Evolutionary conservation across 2,113 vertebrate genomes (phyloP).

Genomic region (Corythornis madagascariensis): DNA sequence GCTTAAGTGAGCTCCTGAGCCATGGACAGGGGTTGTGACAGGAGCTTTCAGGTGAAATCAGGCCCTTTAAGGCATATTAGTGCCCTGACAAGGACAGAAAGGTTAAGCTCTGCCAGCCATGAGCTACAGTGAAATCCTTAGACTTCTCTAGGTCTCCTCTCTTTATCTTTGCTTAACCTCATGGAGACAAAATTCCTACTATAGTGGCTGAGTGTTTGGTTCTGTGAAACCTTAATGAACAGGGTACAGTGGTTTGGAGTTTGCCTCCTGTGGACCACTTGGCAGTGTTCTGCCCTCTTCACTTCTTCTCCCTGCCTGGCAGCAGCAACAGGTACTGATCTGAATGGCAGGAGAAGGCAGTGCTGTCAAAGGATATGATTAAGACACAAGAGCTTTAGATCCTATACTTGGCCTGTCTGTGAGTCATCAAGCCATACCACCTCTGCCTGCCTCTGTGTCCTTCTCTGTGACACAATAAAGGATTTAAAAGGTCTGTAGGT

Average conservation of each 20-base stretch:
- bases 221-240: background rate
- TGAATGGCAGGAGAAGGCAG: background rate
- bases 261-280: background rate
- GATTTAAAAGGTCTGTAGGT: no score
- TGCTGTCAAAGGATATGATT: fast-evolving
- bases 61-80: background rate
- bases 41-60: background rate
- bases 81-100: background rate
- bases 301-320: background rate
- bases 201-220: fast-evolving
- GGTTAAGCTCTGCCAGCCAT: background rate
- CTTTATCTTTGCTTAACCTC: background rate
- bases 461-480: background rate
- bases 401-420: background rate
- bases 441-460: fast-evolving
- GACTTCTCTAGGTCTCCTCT: background rate
- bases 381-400: background rate
- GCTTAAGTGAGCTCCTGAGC: background rate
- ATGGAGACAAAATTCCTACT: background rate
- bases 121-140: background rate
- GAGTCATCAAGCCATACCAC: background rate
- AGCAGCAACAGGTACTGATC: background rate
- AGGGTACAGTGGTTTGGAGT: background rate
- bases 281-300: background rate
- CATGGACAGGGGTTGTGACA: background rate